A percentile compares a stretch with the other conserved stretches of the same genome.
Conservation (phyloP, 2,797 vertebrate species). For the Cryptoprocta ferox region DNA sequence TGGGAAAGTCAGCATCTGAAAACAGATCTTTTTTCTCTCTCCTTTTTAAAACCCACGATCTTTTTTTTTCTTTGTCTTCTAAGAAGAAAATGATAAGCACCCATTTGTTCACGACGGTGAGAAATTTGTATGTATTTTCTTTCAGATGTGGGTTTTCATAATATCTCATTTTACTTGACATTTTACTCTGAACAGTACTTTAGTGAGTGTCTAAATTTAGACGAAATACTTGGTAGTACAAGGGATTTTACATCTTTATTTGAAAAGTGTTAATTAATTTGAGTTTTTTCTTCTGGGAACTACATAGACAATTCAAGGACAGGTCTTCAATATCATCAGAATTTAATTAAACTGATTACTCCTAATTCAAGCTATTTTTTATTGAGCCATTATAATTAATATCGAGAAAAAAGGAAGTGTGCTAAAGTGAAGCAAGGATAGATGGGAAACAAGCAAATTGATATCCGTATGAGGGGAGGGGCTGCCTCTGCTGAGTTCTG, state of each 20-base stretch:
- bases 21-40: background rate
- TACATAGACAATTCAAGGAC: background rate
- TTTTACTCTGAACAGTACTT: background rate
- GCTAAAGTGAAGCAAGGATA: background rate
- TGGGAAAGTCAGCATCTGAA: background rate
- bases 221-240: background rate
- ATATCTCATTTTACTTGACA: background rate
- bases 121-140: background rate
- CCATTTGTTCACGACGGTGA: background rate
- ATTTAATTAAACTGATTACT: slow-evolving; percentile 27
- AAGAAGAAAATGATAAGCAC: background rate
- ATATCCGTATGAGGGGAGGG: background rate
- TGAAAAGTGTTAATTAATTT: slow-evolving; percentile 48
- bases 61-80: background rate
- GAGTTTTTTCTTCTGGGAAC: slow-evolving; percentile 31
- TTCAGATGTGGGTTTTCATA: slow-evolving; percentile 12
- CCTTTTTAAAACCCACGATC: background rate
- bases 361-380: slow-evolving; percentile 29
- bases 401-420: background rate
- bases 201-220: slow-evolving; percentile 17
- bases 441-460: background rate
- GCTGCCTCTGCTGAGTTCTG: background rate
- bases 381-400: background rate
- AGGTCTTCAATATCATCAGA: background rate
- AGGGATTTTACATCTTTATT: background rate